These are phyloP conservation scores for Machimus rusticus DNA, from an alignment of 2,888 invertebrate species.

Conservation along the genomic window DNA sequence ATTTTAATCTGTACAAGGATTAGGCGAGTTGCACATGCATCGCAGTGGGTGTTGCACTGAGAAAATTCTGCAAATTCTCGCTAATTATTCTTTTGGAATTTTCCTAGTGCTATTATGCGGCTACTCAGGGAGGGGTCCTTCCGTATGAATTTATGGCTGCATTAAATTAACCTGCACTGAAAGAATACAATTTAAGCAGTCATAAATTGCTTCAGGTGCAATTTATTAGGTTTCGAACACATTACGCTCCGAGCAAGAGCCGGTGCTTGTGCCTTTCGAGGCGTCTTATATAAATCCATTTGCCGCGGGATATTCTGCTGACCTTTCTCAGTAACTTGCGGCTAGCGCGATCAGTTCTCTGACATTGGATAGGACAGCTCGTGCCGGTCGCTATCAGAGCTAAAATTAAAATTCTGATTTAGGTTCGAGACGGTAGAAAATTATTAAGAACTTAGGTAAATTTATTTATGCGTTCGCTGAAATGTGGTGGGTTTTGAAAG, in stretches of 20 bases:
- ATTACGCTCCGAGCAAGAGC: not conserved
- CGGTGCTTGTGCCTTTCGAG: not conserved
- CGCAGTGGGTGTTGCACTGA: not conserved
- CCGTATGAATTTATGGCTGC: constrained; percentile 24
- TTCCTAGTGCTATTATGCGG: not conserved
- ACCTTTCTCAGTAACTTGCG: not conserved
- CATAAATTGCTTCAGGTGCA: constrained; percentile 21
- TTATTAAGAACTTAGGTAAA: not conserved
- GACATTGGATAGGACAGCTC: not conserved
- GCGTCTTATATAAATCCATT: not conserved
- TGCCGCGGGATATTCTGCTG: not conserved
- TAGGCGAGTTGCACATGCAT: not conserved
- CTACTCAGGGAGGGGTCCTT: not conserved
- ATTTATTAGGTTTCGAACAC: constrained; percentile 31
- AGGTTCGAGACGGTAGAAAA: not conserved
- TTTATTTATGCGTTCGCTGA: constrained; percentile 1
- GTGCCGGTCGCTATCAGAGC: constrained; percentile 11
- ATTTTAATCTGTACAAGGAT: constrained; percentile 5
- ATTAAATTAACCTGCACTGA: constrained; percentile 35
- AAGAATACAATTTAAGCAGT: constrained; percentile 33
- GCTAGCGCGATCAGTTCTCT: not conserved
- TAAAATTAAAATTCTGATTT: constrained; percentile 34
- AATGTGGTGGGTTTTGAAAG: not conserved
- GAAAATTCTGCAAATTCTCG: not conserved
- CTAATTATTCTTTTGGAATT: constrained; percentile 2